Percentiles rank a stretch among this genome's conserved stretches.
Evolutionary conservation across 2,113 vertebrate species (phyloP).

Genomic region (Lanius collurio): DNA sequence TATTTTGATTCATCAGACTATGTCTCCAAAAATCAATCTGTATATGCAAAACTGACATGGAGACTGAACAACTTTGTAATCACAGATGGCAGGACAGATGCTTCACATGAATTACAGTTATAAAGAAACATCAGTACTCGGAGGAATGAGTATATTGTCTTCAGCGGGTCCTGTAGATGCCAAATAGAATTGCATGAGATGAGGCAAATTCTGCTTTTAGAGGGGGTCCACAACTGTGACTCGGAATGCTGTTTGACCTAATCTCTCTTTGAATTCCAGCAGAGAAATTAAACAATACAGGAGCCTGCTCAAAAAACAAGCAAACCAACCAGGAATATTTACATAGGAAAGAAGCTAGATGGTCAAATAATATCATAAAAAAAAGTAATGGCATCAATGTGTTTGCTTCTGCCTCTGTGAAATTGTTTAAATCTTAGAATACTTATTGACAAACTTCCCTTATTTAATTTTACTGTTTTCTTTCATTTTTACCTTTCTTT

Average conservation of each 20-base stretch:
- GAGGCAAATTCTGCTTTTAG: not conserved
- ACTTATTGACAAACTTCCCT: not conserved
- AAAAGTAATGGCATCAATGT: not conserved
- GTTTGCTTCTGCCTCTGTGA: not conserved
- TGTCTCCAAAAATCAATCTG: not conserved
- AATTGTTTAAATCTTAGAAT: not conserved
- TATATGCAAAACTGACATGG: not conserved
- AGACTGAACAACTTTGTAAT: not conserved
- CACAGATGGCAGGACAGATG: slow-evolving; percentile 42
- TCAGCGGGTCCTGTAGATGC: not conserved
- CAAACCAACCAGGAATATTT: not conserved
- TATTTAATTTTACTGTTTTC: not conserved
- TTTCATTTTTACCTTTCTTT: not conserved
- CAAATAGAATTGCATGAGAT: not conserved
- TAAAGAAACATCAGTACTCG: not conserved
- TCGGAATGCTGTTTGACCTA: not conserved
- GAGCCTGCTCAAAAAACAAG: not conserved
- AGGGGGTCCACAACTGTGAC: not conserved
- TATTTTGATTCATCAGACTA: not conserved
- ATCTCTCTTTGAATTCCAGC: not conserved
- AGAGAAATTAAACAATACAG: not conserved
- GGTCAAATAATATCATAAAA: not conserved
- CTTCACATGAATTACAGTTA: slow-evolving; percentile 14
- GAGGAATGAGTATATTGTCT: not conserved
- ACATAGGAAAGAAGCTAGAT: not conserved